Percentiles rank a stretch among this genome's conserved stretches.
Conservation (phyloP, 2,113 vertebrate species). For the Nematolebias whitei region DNA sequence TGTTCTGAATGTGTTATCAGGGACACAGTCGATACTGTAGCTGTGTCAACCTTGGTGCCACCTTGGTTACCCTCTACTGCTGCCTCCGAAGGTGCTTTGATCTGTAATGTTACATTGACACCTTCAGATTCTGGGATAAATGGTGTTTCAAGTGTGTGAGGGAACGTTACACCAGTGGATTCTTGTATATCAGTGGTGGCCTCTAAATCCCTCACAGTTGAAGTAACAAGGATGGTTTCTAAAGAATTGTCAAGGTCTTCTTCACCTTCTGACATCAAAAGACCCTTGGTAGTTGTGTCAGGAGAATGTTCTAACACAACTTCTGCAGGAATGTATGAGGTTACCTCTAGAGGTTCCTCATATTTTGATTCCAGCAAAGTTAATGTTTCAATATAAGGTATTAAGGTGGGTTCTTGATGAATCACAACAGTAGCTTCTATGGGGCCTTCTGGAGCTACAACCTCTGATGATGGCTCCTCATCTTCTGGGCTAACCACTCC, state of each 20-base stretch:
- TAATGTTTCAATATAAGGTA: not conserved
- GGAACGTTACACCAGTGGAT: not conserved
- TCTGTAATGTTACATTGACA: not conserved
- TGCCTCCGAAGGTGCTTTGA: constrained; percentile 14
- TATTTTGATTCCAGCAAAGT: not conserved
- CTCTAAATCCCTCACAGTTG: not conserved
- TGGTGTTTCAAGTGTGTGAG: not conserved
- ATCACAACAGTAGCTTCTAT: constrained; percentile 15
- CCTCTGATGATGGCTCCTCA: constrained; percentile 30
- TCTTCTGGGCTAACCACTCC: constrained; percentile 19
- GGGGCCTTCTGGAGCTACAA: not conserved
- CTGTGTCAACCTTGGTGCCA: not conserved
- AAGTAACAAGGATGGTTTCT: not conserved
- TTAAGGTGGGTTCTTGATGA: constrained; percentile 18
- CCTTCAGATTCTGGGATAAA: constrained; percentile 11
- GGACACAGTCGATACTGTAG: constrained; percentile 4
- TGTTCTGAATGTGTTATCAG: constrained; percentile 24
- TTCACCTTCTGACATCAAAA: not conserved
- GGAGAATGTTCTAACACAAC: not conserved
- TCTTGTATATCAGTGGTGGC: too few relatives aligned
- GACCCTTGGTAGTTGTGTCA: not conserved
- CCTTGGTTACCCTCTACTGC: not conserved
- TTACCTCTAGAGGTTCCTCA: not conserved
- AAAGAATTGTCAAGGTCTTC: constrained; percentile 19
- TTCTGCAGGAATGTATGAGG: constrained; percentile 4